Percentiles rank a stretch among this genome's conserved stretches.
Evolutionary conservation across 1,140 invertebrate species (phyloP).

Genomic region (Bombus terrestris): DNA sequence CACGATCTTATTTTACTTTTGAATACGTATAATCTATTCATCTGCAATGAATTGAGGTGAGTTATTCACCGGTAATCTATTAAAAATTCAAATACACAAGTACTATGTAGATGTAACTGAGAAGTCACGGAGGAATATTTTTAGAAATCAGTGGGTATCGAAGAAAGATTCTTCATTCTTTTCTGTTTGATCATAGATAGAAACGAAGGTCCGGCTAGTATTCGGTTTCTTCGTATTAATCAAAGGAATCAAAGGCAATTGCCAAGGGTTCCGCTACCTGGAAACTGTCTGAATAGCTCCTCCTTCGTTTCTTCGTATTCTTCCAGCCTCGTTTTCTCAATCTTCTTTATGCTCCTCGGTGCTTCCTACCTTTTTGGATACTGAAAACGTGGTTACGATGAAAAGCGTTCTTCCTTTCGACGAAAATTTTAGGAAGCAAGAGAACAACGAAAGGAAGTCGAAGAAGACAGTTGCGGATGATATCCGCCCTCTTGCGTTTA

Average conservation of each 20-base stretch:
- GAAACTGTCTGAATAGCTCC: conserved; percentile 56
- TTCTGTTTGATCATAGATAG: too few relatives aligned
- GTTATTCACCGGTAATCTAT: background rate
- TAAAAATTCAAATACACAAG: background rate
- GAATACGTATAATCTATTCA: background rate
- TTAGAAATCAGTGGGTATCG: conserved; percentile 1
- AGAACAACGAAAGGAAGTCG: background rate
- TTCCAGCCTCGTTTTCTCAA: conserved; percentile 9
- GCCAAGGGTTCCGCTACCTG: conserved; percentile 53
- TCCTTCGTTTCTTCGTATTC: conserved; percentile 1
- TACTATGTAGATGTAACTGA: too few relatives aligned
- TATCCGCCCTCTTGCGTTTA: conserved; percentile 12
- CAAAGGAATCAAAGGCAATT: conserved; percentile 66
- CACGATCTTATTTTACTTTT: too few relatives aligned
- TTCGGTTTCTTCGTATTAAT: conserved; percentile 64
- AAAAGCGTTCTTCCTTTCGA: conserved; percentile 42
- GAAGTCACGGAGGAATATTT: conserved; percentile 1
- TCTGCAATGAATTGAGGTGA: background rate
- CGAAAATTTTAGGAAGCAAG: conserved; percentile 21
- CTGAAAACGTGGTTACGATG: conserved; percentile 58
- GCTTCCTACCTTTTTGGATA: conserved; percentile 27
- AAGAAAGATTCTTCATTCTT: conserved; percentile 10
- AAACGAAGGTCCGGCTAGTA: too few relatives aligned
- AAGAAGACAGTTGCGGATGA: conserved; percentile 1
- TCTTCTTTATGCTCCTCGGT: background rate